Evolutionary conservation across 2,888 invertebrate species (phyloP), one percentile per base, ranked within the genome.

Genomic region (Monoplex corrugatus): DNA sequence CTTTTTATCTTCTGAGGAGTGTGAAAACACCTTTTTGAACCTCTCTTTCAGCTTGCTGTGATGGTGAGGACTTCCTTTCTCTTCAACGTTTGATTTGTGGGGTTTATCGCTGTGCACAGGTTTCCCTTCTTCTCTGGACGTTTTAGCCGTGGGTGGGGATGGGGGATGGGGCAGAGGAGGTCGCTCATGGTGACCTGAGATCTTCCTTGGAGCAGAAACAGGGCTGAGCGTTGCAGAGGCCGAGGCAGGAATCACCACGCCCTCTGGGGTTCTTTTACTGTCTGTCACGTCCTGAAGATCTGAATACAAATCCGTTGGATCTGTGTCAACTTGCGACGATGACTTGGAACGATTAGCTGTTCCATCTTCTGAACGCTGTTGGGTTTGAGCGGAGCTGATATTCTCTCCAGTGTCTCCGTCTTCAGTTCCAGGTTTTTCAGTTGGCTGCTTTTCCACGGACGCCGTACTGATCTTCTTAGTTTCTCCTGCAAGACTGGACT

Each of bases 21-120:
- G 38, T 3, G 86, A 86, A 32, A 86, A 86, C 43, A 72, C 57
- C 38, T 72, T 68, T 38, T 43, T 86, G 68, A 86, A 86, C 86
- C 43, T 86, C n/a, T 86, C 86, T 43, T 72, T 86, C 32, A 86
- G 68, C 43, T 86, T 86, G 43, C 68, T 63, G 43, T 86, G 86
- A 38, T 63, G 40, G n/a, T n/a, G 63, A n/a, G 86, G 43, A 23
- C 68, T 43, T 35, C 10, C 44, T 38, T 86, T 86, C 16, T 86
- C 86, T 0, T 86, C 86, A n/a, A n/a, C 10, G n/a, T 19, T 28
- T 6, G 86, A 19, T 32, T 86, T 86, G 86, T 35, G 40, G 13
- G 40, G 43, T 28, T 63, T 86, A 19, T 86, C 86, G 6, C 10
- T 2, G n/a, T 32, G 6, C 10, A n/a, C 40, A 16, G 40, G 63